Base-by-base conservation (phyloP, 2,797 vertebrate species). In the Anniella stebbinsi region DNA sequence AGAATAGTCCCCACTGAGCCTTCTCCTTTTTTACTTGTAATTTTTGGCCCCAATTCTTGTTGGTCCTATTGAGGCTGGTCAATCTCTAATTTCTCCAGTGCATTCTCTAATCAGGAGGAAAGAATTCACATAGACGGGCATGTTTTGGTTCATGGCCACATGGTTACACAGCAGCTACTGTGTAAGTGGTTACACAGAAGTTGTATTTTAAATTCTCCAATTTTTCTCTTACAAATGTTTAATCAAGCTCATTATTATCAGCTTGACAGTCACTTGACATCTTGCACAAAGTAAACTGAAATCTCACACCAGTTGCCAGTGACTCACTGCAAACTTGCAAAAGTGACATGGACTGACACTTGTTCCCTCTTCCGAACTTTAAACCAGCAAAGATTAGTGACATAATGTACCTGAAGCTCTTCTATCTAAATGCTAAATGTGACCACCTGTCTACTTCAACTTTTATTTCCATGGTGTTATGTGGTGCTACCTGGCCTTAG, bases 351-450 rank as follows among this genome's bases (percentile, higher is more conserved):
- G 30, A 66, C 12, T 70, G 77, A 63, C 67, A 51, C 86, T 36
- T 87, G 80, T 81, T 81, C 80, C 66, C 30, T 48, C 15, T 17
- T 4, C 17, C 45, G 41, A 28, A 84, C 12, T 28, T 69, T 80
- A 87, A 87, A 80, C 86, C 33, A 48, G 41, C 15, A n/a, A n/a
- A n/a, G n/a, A 54, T 80, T 80, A 87, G 5, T 80, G n/a, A 54
- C 25, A 54, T 36, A 38, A 87, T 69, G 45, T 54, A 78, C 36
- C 10, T 36, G 66, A 51, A 87, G n/a, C 21, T 70, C 25, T 80
- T 86, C 77, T 36, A 67, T 67, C 60, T 69, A 69, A 80, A 87
- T 80, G 60, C 75, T 38, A 87, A n/a, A n/a, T n/a, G n/a, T n/a
- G n/a, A n/a, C n/a, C n/a, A 87, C 11, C 33, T 78, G 60, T n/a